Conservation (phyloP, 2,888 invertebrate species). For the Drosophila aldrichi region DNA sequence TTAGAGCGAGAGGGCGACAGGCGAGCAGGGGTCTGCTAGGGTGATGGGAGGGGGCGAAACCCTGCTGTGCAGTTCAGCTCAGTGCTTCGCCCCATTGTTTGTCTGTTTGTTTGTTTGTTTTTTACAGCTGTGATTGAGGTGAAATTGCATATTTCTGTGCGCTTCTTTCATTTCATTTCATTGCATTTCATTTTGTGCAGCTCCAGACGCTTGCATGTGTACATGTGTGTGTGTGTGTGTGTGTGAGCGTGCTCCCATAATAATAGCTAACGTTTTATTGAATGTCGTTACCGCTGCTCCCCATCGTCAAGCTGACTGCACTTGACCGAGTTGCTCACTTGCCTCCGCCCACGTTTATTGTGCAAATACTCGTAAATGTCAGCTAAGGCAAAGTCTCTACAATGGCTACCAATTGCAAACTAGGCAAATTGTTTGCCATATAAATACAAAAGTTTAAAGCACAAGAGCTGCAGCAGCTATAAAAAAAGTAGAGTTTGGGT, state of each 20-base stretch:
- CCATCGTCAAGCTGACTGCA: conserved; percentile 49
- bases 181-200: conserved; percentile 58
- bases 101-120: conserved; percentile 79
- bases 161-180: conserved; percentile 66
- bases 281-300: conserved; percentile 63
- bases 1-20: background rate
- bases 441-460: conserved; percentile 8
- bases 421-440: conserved; percentile 30
- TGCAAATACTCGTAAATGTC: conserved; percentile 41
- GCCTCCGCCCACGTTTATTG: conserved; percentile 23
- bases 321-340: conserved; percentile 46
- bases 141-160: conserved; percentile 79
- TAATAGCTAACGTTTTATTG: conserved; percentile 79
- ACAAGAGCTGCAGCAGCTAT: background rate
- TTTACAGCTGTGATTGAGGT: conserved; percentile 79
- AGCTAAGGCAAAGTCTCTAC: conserved; percentile 8
- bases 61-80: conserved; percentile 15
- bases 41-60: background rate
- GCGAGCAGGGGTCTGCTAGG: background rate
- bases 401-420: conserved; percentile 16
- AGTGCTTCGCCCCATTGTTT: conserved; percentile 46
- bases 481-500: background rate
- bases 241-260: conserved; percentile 40
- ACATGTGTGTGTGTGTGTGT: conserved; percentile 6
- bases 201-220: conserved; percentile 22